Percentiles rank a stretch among this genome's conserved stretches.
Evolutionary conservation across 2,888 invertebrate species (phyloP).

Genomic region (Xestoiulus laeticollis): DNA sequence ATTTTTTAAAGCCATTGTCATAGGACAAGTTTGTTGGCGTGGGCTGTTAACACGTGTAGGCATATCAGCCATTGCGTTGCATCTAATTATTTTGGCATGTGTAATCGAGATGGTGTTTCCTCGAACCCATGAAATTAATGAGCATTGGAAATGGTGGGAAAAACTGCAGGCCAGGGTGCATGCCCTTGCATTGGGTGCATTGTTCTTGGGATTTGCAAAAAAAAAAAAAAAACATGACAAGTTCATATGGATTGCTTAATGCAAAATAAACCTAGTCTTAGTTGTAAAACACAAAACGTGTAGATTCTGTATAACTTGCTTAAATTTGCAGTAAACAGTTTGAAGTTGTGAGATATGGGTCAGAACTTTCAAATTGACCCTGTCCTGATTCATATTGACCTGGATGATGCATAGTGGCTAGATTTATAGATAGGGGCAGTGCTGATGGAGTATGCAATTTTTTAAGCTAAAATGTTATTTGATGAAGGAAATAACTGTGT

Average conservation of each 20-base stretch:
- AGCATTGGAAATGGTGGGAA: neutral
- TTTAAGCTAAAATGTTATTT: no score
- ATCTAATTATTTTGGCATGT: conserved; percentile 9
- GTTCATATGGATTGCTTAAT: neutral
- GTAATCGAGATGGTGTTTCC: neutral
- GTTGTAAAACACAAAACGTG: no score
- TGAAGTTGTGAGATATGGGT: no score
- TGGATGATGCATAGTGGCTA: no score
- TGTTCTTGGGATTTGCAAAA: neutral
- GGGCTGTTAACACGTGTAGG: neutral
- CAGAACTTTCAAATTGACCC: no score
- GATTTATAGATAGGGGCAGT: no score
- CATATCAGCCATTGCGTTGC: neutral
- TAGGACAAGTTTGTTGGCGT: neutral
- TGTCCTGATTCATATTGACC: no score
- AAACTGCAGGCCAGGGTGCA: conserved; percentile 14
- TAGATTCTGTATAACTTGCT: no score
- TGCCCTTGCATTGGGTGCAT: neutral
- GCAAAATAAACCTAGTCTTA: no score
- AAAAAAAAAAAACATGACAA: neutral
- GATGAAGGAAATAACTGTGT: no score
- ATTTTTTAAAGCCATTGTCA: neutral
- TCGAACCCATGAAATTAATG: neutral
- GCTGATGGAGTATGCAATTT: no score
- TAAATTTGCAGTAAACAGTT: no score